phyloP scores from a whole-genome alignment of 2,888 invertebrate genomes.

The Prosopocoilus inquinatus region DNA sequence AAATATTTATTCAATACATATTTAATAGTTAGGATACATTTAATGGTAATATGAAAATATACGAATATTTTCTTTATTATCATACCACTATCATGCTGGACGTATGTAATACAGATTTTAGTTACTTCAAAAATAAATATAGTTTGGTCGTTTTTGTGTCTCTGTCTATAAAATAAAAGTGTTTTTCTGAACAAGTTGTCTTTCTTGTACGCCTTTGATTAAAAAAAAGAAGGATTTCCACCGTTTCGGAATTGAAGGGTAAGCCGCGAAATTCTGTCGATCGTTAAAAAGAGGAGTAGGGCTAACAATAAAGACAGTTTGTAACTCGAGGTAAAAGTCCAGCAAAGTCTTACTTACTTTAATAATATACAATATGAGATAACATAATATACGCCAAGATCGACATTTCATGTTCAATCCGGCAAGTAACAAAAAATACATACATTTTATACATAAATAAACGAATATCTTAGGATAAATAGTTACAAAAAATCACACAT shows the following conservation, averaged over 20 bases:
- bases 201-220: too few species aligned
- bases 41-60: conserved; percentile 52
- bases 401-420: conserved; percentile 16
- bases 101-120: conserved; percentile 7
- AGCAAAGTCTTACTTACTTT: conserved; percentile 28
- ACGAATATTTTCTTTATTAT: conserved; percentile 43
- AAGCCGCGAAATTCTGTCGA: conserved; percentile 6
- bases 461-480: conserved; percentile 41
- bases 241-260: conserved; percentile 2
- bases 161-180: too few species aligned
- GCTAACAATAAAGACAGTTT: not conserved
- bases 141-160: too few species aligned
- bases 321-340: conserved; percentile 9
- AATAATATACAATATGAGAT: conserved; percentile 34
- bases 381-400: conserved; percentile 28
- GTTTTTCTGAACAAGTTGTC: too few species aligned
- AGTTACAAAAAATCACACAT: conserved; percentile 48
- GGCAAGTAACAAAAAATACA: conserved; percentile 47
- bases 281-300: not conserved
- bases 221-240: too few species aligned
- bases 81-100: conserved; percentile 39
- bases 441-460: conserved; percentile 49
- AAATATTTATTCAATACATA: conserved; percentile 52
- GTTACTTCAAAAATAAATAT: too few species aligned
- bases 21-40: conserved; percentile 48